phyloP scores from a whole-genome alignment of 2,113 vertebrate genomes.

The Corythornis madagascariensis region DNA sequence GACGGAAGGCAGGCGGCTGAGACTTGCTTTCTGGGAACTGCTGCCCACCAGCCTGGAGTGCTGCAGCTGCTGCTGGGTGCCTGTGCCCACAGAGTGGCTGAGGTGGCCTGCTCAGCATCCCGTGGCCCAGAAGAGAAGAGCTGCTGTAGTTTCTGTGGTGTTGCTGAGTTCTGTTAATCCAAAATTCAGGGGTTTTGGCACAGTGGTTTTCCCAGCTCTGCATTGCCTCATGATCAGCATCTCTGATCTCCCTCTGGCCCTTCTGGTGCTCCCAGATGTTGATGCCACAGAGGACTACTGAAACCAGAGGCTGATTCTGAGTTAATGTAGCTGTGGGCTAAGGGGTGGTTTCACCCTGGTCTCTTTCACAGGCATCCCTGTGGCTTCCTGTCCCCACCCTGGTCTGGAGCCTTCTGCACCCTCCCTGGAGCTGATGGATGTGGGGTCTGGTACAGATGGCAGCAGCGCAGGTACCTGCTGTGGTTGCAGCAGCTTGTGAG shows the following conservation, averaged over 20 bases:
- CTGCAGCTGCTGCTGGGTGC: too few relatives aligned
- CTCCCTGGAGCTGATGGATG: not conserved
- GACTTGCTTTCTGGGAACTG: not conserved
- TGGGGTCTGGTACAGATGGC: not conserved
- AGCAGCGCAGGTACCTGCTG: not conserved
- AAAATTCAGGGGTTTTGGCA: not conserved
- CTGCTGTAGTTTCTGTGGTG: not conserved
- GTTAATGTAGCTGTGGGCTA: not conserved
- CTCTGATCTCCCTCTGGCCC: not conserved
- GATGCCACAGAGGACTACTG: not conserved
- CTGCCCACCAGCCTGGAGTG: fast-evolving
- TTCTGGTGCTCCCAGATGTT: not conserved
- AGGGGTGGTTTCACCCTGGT: not conserved
- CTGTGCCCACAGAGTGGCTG: not conserved
- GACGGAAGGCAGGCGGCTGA: not conserved
- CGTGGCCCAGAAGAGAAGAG: not conserved
- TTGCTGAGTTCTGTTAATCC: not conserved
- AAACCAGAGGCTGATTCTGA: not conserved
- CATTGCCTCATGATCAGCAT: not conserved
- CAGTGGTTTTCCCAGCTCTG: not conserved
- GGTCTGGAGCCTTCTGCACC: not conserved
- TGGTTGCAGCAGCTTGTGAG: not conserved
- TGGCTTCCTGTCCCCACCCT: not conserved
- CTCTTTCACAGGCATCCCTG: not conserved
- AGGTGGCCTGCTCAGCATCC: not conserved